These are phyloP conservation scores for Myotis yumanensis DNA, from an alignment of 2,113 vertebrate species.

Conservation along the genomic window DNA sequence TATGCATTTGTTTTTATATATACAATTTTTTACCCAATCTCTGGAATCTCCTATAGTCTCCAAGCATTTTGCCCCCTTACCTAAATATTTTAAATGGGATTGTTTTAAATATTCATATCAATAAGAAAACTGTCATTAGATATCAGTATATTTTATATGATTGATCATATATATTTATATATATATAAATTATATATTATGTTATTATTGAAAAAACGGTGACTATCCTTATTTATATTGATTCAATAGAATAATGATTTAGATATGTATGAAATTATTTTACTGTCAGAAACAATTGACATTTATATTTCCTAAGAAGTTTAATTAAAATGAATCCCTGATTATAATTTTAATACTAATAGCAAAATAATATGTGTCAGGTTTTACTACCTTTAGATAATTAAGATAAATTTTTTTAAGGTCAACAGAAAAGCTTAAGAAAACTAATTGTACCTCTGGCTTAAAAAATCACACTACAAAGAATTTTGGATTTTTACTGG, in stretches of 20 bases:
- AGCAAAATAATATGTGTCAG: not conserved
- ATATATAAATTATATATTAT: not conserved
- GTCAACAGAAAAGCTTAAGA: not conserved
- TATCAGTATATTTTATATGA: not conserved
- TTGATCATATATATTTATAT: not conserved
- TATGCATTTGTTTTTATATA: not conserved
- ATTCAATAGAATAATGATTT: not conserved
- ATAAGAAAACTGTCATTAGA: not conserved
- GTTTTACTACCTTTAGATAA: not conserved
- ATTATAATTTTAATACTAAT: not conserved
- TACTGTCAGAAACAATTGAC: not conserved
- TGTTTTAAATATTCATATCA: not conserved
- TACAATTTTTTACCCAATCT: not conserved
- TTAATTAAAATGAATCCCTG: not conserved
- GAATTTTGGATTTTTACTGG: constrained; percentile 12
- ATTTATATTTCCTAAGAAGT: not conserved
- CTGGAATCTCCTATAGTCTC: not conserved
- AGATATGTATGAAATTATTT: not conserved
- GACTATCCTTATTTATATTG: not conserved
- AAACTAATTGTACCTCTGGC: not conserved
- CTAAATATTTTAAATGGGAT: not conserved
- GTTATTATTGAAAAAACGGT: not conserved
- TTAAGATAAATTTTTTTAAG: not conserved
- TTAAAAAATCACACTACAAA: constrained; percentile 30
- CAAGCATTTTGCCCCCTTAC: not conserved